Percentiles rank a stretch among this genome's conserved stretches.
phyloP scores from a whole-genome alignment of 92 coral and sea anemone species.

The Porites lobata region DNA sequence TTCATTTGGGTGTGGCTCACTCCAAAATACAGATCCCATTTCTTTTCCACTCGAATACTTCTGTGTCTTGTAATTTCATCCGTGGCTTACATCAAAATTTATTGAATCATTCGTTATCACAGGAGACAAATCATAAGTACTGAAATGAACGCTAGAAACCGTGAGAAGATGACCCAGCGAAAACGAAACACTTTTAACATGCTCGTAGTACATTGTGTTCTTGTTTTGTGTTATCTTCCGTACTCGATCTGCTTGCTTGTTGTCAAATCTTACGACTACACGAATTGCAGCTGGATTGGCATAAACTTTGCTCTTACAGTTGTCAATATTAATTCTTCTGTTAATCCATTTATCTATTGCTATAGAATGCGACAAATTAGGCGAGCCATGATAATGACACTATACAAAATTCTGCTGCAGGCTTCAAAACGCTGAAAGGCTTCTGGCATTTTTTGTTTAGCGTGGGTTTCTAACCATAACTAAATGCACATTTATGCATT shows the following conservation, averaged over 20 bases:
- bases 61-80: conserved; percentile 17
- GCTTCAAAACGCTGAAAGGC: neutral
- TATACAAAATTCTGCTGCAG: neutral
- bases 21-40: conserved; percentile 13
- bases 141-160: neutral
- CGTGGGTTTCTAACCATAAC: no score
- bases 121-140: neutral
- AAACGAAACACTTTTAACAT: conserved; percentile 16
- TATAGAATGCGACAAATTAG: conserved; percentile 47
- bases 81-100: conserved; percentile 32
- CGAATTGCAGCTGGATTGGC: conserved; percentile 25
- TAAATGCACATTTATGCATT: no score
- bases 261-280: conserved; percentile 1
- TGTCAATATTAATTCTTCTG: conserved; percentile 30
- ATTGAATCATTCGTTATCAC: conserved; percentile 27
- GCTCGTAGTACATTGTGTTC: conserved; percentile 28
- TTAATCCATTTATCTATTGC: conserved; percentile 51
- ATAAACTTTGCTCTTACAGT: conserved; percentile 26
- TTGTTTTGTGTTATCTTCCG: conserved; percentile 30
- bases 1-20: conserved; percentile 15
- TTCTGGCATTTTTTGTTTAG: neutral
- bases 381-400: conserved; percentile 5
- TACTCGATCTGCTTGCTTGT: conserved; percentile 17
- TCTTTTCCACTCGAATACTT: neutral
- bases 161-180: neutral